These are phyloP conservation scores for Cardiocondyla obscurior DNA, from an alignment of 1,140 invertebrate genomes.

Conservation along the genomic window DNA sequence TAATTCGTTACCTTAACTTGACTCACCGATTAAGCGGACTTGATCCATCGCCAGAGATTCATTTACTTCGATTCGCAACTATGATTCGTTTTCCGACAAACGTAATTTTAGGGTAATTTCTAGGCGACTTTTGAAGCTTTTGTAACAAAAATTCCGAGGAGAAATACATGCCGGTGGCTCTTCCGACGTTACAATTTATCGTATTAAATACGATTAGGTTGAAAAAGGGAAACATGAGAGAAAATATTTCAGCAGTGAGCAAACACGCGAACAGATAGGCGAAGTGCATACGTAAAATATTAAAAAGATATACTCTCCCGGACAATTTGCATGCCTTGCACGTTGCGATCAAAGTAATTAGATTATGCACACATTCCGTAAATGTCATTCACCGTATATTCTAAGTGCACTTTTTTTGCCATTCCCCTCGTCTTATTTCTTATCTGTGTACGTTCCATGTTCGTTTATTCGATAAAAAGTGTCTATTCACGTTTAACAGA, in stretches of 20 bases:
- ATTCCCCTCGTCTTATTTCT: neutral
- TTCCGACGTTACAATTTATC: neutral
- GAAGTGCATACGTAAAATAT: neutral
- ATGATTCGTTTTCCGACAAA: neutral
- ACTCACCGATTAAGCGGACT: neutral
- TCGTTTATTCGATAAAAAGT: neutral
- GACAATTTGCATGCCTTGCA: constrained; percentile 65
- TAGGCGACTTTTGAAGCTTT: neutral
- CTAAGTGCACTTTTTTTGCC: neutral
- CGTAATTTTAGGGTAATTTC: neutral
- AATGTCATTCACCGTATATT: constrained; percentile 37
- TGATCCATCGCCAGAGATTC: neutral
- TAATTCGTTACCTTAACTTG: neutral
- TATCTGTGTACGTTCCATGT: neutral
- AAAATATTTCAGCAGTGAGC: neutral
- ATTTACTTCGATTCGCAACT: neutral
- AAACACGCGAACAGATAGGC: neutral
- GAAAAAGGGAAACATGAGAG: neutral
- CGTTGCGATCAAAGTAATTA: constrained; percentile 35
- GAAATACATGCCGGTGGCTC: neutral
- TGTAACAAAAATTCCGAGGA: neutral
- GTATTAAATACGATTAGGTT: neutral
- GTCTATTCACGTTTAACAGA: neutral
- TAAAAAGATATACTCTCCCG: neutral
- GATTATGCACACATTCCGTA: constrained; percentile 25